These are phyloP conservation scores for Allophyes oxyacanthae DNA, from an alignment of 2,888 invertebrate species.

Conservation along the genomic window DNA sequence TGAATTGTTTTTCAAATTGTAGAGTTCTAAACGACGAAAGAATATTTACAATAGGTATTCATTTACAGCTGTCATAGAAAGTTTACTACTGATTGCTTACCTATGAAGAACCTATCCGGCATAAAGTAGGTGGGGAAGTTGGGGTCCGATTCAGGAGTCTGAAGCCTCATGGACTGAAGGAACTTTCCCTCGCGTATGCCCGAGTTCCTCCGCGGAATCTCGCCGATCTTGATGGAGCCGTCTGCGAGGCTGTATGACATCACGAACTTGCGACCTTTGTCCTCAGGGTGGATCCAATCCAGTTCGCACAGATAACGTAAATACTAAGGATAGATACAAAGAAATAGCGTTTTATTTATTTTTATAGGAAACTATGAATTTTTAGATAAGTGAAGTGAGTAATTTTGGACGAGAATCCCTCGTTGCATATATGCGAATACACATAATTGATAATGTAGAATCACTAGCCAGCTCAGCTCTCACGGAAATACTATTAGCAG, in stretches of 20 bases:
- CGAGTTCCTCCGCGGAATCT: slow-evolving; percentile 92
- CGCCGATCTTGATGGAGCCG: slow-evolving; percentile 93
- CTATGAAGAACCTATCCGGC: slow-evolving; percentile 94
- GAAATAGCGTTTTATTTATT: too few species aligned
- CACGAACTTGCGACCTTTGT: slow-evolving; percentile 92
- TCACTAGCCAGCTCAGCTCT: too few species aligned
- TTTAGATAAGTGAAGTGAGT: too few species aligned
- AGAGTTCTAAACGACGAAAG: too few species aligned
- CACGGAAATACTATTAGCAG: too few species aligned
- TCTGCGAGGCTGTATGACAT: slow-evolving; percentile 93
- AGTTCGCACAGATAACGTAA: slow-evolving; percentile 93
- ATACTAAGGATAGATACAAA: slow-evolving; percentile 70
- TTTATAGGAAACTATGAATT: not conserved
- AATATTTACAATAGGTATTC: too few species aligned
- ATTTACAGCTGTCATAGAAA: too few species aligned
- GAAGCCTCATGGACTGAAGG: slow-evolving; percentile 90
- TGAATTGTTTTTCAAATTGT: too few species aligned
- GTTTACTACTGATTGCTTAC: slow-evolving; percentile 72
- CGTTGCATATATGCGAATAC: too few species aligned
- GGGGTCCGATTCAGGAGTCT: slow-evolving; percentile 91
- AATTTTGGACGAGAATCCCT: too few species aligned
- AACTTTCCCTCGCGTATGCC: slow-evolving; percentile 94
- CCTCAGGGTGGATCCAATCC: slow-evolving; percentile 94
- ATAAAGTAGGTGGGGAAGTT: slow-evolving; percentile 93
- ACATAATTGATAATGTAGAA: too few species aligned